A percentile compares a stretch with the other conserved stretches of the same genome.
Evolutionary conservation across 30 jellyfish, hydroid and myxozoan species (phyloP).

Genomic region (Hydractinia symbiolongicarpus): DNA sequence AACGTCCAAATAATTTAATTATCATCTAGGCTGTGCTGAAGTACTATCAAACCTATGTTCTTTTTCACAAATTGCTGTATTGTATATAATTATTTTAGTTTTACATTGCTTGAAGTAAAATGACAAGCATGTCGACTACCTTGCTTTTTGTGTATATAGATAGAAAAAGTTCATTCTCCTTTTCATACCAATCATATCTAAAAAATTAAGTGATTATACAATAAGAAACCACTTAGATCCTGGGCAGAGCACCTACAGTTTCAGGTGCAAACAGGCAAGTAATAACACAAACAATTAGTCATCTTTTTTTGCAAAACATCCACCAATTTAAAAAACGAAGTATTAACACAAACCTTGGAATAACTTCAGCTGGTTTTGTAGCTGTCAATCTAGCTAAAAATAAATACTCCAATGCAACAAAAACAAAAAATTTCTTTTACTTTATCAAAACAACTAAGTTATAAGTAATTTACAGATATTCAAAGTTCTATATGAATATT

Average conservation of each 20-base stretch:
- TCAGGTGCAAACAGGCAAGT: no score
- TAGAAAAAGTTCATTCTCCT: slow-evolving; percentile 30
- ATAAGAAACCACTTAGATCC: no score
- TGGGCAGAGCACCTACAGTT: no score
- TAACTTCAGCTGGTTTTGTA: slow-evolving; percentile 11
- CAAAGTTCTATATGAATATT: no score
- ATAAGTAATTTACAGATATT: not conserved
- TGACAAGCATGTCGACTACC: slow-evolving; percentile 22
- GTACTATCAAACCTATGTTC: not conserved
- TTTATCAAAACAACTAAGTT: not conserved
- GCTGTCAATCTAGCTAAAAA: slow-evolving; percentile 3
- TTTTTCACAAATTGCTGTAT: not conserved
- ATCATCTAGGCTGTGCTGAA: no score
- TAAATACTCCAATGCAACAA: not conserved
- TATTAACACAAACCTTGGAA: slow-evolving; percentile 16
- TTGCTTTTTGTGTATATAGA: slow-evolving; percentile 59
- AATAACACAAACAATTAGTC: no score
- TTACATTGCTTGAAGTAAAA: not conserved
- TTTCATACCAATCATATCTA: slow-evolving; percentile 90
- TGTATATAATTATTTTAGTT: not conserved
- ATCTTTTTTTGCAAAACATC: no score
- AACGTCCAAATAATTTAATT: no score
- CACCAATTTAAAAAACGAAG: no score
- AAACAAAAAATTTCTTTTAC: not conserved
- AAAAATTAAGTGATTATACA: not conserved